Conservation (phyloP, 64 coral and sea anemone genomes). For the Montipora sp. region DNA sequence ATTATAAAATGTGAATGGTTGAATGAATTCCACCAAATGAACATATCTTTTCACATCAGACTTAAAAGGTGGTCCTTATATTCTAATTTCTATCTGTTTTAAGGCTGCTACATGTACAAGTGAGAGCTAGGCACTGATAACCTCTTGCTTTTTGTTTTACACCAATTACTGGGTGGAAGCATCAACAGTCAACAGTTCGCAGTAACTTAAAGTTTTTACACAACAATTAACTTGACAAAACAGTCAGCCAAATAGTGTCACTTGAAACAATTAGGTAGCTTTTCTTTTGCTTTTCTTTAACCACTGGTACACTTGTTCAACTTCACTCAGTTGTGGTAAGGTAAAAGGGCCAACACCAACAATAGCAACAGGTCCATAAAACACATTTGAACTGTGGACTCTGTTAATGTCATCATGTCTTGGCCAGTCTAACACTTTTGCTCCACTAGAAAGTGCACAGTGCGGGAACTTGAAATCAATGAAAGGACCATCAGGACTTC, state of each 20-base stretch:
- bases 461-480: constrained; percentile 67
- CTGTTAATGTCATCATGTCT: constrained; percentile 37
- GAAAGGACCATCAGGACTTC: constrained; percentile 29
- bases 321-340: constrained; percentile 28
- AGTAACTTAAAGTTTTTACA: not conserved
- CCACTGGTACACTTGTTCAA: constrained; percentile 63
- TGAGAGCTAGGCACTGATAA: not conserved
- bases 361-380: constrained; percentile 59
- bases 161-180: not conserved
- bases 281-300: constrained; percentile 53
- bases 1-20: constrained; percentile 1
- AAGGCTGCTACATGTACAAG: not conserved
- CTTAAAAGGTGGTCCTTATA: constrained; percentile 5
- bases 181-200: not conserved
- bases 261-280: not conserved
- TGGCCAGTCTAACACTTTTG: constrained; percentile 53
- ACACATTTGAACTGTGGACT: constrained; percentile 44
- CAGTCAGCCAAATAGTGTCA: not conserved
- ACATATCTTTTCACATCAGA: not conserved
- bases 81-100: not conserved
- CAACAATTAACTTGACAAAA: not conserved
- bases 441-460: not conserved
- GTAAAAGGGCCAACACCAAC: constrained; percentile 53
- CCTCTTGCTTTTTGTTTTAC: not conserved
- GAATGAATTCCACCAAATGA: constrained; percentile 15